phyloP scores from a whole-genome alignment of 2,113 vertebrate species.

The Myiozetetes cayanensis region DNA sequence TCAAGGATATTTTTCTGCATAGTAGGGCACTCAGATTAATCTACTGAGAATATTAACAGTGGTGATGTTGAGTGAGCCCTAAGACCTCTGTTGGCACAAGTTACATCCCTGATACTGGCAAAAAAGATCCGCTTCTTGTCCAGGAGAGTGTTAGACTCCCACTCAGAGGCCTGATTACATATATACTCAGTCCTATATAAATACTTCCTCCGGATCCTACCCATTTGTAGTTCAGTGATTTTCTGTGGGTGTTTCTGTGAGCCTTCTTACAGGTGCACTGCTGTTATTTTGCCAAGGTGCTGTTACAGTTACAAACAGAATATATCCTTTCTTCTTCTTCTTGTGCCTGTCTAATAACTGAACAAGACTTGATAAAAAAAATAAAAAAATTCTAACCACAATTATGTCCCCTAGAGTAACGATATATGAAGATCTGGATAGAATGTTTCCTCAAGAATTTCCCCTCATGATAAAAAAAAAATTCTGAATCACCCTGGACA shows the following conservation, averaged over 20 bases:
- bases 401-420: not conserved
- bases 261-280: not conserved
- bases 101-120: not conserved
- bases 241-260: not conserved
- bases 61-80: not conserved
- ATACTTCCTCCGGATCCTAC: not conserved
- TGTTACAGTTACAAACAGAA: not conserved
- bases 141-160: not conserved
- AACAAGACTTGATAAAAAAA: not conserved
- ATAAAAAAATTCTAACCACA: not conserved
- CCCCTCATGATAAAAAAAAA: not conserved
- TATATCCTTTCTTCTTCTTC: not conserved
- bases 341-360: not conserved
- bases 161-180: not conserved
- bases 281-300: not conserved
- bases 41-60: not conserved
- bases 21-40: not conserved
- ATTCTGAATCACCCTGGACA: rapidly evolving
- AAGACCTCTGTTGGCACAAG: not conserved
- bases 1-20: not conserved
- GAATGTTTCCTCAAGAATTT: not conserved
- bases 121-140: not conserved
- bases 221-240: not conserved
- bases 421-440: not conserved
- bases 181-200: not conserved